phyloP scores from a whole-genome alignment of 2,797 vertebrate species.

The Knipowitschia caucasica region DNA sequence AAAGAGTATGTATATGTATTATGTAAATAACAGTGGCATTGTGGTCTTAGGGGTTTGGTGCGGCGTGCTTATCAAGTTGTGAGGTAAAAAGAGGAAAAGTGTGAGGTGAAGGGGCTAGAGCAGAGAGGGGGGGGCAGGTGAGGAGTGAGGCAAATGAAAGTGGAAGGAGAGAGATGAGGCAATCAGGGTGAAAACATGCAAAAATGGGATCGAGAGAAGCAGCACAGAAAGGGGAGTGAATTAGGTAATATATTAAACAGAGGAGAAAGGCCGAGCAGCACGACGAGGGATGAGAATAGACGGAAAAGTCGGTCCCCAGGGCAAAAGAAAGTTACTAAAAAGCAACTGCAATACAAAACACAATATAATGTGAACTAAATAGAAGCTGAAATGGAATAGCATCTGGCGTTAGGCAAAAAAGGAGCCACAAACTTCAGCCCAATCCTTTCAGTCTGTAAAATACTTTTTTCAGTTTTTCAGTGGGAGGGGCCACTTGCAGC shows the following conservation, averaged over 20 bases:
- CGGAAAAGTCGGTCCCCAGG: not conserved
- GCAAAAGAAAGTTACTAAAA: not conserved
- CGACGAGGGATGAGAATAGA: not conserved
- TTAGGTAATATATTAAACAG: slow-evolving; percentile 1
- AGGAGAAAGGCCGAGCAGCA: not conserved
- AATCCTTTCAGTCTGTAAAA: no score
- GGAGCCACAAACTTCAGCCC: no score
- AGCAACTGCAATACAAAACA: not conserved
- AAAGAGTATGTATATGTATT: no score
- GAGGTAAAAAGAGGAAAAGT: not conserved
- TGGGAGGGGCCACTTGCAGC: no score
- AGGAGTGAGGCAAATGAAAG: not conserved
- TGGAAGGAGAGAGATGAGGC: not conserved
- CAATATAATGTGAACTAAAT: no score
- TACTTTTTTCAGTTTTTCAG: no score
- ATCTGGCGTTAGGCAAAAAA: no score
- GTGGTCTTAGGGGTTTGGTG: no score
- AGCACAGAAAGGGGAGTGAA: not conserved
- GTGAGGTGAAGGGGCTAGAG: not conserved
- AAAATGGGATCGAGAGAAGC: not conserved
- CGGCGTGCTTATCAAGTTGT: no score
- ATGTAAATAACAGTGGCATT: no score
- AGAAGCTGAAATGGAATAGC: no score
- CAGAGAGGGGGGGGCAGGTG: not conserved
- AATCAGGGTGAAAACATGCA: slow-evolving; percentile 1